Conservation (phyloP, 1,140 invertebrate genomes). For the Idris sp. region DNA sequence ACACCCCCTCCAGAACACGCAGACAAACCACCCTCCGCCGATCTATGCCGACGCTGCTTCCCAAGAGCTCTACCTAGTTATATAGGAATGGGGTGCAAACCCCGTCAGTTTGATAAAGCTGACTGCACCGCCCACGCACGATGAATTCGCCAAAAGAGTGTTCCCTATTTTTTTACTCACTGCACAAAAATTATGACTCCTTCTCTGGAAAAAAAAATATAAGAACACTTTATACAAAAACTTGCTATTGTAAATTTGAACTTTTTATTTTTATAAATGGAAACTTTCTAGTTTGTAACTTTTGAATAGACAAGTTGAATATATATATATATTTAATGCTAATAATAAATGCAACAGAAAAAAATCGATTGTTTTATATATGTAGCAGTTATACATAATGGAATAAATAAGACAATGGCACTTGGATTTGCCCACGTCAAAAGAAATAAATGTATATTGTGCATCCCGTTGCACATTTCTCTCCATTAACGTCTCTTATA, state of each 20-base stretch:
- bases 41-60: constrained; percentile 63
- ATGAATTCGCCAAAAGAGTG: constrained; percentile 51
- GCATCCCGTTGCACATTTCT: constrained; percentile 39
- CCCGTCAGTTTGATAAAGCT: constrained; percentile 70
- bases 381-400: constrained; percentile 13
- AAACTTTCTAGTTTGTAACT: neutral
- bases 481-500: constrained; percentile 42
- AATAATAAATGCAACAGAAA: too few species aligned
- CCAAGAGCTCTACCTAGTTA: constrained; percentile 68
- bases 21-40: constrained; percentile 68
- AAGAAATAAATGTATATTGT: constrained; percentile 43
- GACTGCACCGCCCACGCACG: constrained; percentile 68
- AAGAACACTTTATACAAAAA: constrained; percentile 9
- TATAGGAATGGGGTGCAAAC: constrained; percentile 68
- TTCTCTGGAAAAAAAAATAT: constrained; percentile 13
- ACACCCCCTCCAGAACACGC: constrained; percentile 76
- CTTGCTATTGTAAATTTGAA: too few species aligned
- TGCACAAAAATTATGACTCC: constrained; percentile 24
- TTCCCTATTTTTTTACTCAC: constrained; percentile 21
- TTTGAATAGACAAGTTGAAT: too few species aligned
- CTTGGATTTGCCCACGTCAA: constrained; percentile 31
- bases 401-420: constrained; percentile 32
- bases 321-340: too few species aligned
- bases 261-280: too few species aligned
- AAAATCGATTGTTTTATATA: constrained; percentile 24